phyloP scores from a whole-genome alignment of 2,888 invertebrate genomes.

The Syrista parreyssii region DNA sequence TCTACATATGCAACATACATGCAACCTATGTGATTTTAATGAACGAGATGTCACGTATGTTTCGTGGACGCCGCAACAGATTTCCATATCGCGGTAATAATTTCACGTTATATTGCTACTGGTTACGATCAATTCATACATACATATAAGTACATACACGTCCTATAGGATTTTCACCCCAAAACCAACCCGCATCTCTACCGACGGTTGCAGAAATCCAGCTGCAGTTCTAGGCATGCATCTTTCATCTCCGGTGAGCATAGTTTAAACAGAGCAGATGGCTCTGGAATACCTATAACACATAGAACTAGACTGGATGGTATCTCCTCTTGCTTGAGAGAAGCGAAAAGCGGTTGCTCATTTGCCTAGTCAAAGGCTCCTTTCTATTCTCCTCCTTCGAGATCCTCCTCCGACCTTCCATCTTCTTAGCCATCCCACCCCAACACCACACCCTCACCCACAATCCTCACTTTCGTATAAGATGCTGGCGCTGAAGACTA shows the following conservation, averaged over 20 bases:
- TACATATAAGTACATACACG: not conserved
- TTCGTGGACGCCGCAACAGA: not conserved
- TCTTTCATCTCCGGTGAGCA: constrained; percentile 36
- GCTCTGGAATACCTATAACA: constrained; percentile 16
- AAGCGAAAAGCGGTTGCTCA: constrained; percentile 35
- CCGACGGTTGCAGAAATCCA: not conserved
- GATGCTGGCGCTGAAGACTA: constrained; percentile 26
- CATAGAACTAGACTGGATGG: constrained; percentile 24
- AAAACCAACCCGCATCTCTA: not conserved
- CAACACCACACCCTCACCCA: not conserved
- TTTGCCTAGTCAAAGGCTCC: constrained; percentile 44
- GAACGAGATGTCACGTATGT: constrained; percentile 16
- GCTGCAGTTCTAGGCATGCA: constrained; percentile 26
- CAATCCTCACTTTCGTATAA: constrained; percentile 10
- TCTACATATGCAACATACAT: not conserved
- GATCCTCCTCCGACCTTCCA: not conserved
- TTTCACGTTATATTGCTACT: not conserved
- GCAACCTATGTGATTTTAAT: constrained; percentile 15
- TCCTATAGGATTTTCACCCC: not conserved
- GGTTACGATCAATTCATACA: not conserved
- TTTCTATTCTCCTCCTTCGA: constrained; percentile 26
- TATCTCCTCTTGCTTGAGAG: constrained; percentile 35
- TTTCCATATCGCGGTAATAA: constrained; percentile 3
- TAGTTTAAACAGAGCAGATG: constrained; percentile 24
- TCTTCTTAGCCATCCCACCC: not conserved